Evolutionary conservation across 2,113 vertebrate species (phyloP), one percentile per base, ranked within the genome.

Genomic region (Taurulus bubalis): DNA sequence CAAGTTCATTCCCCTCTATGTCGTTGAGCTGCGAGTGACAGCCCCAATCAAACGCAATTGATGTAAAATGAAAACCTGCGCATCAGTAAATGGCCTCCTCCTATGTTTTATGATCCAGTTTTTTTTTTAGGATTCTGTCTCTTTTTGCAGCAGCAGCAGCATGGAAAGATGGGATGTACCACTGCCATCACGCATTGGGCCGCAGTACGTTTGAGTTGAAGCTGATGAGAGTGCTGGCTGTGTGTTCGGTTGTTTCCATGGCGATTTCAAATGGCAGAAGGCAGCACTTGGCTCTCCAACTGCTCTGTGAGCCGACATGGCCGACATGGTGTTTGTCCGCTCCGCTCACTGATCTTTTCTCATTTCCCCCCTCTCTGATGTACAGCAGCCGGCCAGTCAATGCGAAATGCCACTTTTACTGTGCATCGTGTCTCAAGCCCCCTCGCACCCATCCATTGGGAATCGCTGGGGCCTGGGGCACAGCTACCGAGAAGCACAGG

Each of bases 231-330:
- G 80, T 32, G 79, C 89, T 92, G 75, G 30, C 74, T 89, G 90
- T 94, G 88, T 94, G 90, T 87, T 85, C 85, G 77, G 80, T 82
- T 90, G 95, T 95, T 94, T 92, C 93, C 90, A 94, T 95, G 93
- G 94, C 55, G 88, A 95, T 85, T 28, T 72, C 68, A 90, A 92
- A 92, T 89, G 90, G 88, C 87, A 91, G 89, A 80, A 93, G 90
- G 88, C 90, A 89, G 79, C 36, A 38, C 83, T 89, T 90, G 87
- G 86, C 93, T 73, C 70, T 89, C 85, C 78, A 51, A 84, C 87
- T 85, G 87, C 86, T 88, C 85, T 85, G 87, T 87, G 89, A 83
- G 86, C 65, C 71, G 77, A 85, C 90, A 88, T 84, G 80, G 86
- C 62, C 67, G 77, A 85, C 90, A 88, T 81, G 79, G 82, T 86